These are phyloP conservation scores for Hypolimnas misippus DNA, from an alignment of 2,888 invertebrate genomes.

Conservation along the genomic window DNA sequence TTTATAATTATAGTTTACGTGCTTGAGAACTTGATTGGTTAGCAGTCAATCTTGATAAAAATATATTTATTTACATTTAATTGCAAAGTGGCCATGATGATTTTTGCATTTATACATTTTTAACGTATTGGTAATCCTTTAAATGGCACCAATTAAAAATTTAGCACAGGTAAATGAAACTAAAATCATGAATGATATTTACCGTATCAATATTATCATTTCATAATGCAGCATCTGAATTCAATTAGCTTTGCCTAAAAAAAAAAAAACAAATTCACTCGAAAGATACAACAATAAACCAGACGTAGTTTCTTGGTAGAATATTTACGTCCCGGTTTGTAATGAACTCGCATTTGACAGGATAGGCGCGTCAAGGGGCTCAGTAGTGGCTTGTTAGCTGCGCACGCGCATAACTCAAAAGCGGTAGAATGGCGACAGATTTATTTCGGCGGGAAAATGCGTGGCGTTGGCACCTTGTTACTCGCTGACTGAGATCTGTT, in stretches of 20 bases:
- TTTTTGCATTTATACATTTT: too few species aligned
- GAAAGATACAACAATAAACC: constrained; percentile 8
- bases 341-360: constrained; percentile 10
- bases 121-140: too few species aligned
- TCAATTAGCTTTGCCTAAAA: background rate
- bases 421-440: constrained; percentile 45
- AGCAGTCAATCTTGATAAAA: too few species aligned
- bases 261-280: background rate
- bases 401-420: constrained; percentile 49
- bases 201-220: too few species aligned
- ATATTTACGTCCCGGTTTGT: constrained; percentile 3
- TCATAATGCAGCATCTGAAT: background rate
- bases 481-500: constrained; percentile 11
- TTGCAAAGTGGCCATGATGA: too few species aligned
- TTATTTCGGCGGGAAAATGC: constrained; percentile 40
- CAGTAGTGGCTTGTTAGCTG: constrained; percentile 45
- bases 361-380: constrained; percentile 12
- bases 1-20: too few species aligned
- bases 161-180: too few species aligned
- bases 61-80: too few species aligned
- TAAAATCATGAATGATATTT: too few species aligned
- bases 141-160: too few species aligned
- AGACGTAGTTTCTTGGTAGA: constrained; percentile 1
- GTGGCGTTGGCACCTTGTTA: constrained; percentile 12
- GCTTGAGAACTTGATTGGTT: too few species aligned